phyloP scores from a whole-genome alignment of 1,140 invertebrate genomes.

The Pachypeltis micranthus region DNA sequence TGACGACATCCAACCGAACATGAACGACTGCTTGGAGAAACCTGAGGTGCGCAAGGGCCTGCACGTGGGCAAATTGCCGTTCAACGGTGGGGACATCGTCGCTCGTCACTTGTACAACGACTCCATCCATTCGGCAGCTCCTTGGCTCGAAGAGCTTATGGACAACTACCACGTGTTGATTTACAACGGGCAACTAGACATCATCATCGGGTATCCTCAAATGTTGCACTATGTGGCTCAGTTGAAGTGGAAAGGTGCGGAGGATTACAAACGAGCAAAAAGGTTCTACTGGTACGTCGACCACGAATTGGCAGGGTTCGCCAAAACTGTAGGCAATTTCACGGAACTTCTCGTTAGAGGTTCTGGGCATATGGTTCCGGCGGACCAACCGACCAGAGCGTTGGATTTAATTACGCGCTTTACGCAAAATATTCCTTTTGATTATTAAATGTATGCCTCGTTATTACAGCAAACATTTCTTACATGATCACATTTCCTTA shows the following conservation, averaged over 20 bases:
- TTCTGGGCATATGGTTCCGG: conserved; percentile 74
- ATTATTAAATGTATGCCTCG: not conserved
- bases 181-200: conserved; percentile 66
- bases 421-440: conserved; percentile 42
- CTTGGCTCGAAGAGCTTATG: conserved; percentile 56
- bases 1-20: too few species aligned
- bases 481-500: not conserved
- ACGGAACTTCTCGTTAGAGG: conserved; percentile 67
- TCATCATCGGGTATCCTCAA: conserved; percentile 67
- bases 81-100: conserved; percentile 44
- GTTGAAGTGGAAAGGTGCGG: conserved; percentile 51
- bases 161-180: conserved; percentile 54
- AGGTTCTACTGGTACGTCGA: conserved; percentile 32
- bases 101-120: conserved; percentile 52
- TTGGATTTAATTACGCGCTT: conserved; percentile 66
- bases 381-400: conserved; percentile 66
- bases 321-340: conserved; percentile 35
- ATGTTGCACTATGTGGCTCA: conserved; percentile 51
- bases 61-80: conserved; percentile 65
- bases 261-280: conserved; percentile 49
- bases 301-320: conserved; percentile 24
- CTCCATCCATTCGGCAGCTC: conserved; percentile 69
- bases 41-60: conserved; percentile 48
- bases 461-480: not conserved
- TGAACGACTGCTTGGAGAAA: too few species aligned